Percentiles rank a stretch among this genome's conserved stretches.
These are phyloP conservation scores for Rhinogobius similis DNA, from an alignment of 2,113 vertebrate species.

Conservation along the genomic window DNA sequence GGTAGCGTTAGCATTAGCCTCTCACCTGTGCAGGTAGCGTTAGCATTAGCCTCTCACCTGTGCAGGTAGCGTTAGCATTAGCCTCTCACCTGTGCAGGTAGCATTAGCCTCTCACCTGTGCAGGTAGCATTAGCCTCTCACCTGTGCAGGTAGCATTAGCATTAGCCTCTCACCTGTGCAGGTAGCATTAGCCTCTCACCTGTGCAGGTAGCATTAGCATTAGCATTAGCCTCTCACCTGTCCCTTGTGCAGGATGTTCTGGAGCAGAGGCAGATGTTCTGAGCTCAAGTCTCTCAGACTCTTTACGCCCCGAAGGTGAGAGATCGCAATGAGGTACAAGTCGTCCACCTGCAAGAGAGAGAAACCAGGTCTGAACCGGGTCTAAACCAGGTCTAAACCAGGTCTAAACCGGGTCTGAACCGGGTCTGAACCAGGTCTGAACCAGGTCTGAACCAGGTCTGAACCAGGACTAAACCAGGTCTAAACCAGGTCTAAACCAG, in stretches of 20 bases:
- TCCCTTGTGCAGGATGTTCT: slow-evolving; percentile 84
- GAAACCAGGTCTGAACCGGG: not conserved
- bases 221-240: slow-evolving; percentile 74
- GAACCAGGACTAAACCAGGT: not conserved
- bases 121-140: too few species aligned
- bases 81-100: too few species aligned
- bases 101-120: too few species aligned
- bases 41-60: too few species aligned
- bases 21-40: too few species aligned
- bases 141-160: too few species aligned
- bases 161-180: too few species aligned
- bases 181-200: too few species aligned
- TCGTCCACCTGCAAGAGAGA: slow-evolving; percentile 81
- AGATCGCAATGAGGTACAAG: slow-evolving; percentile 91
- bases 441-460: not conserved
- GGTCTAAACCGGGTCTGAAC: not conserved
- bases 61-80: too few species aligned
- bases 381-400: not conserved
- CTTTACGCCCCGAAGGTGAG: slow-evolving; percentile 77
- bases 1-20: too few species aligned
- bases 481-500: too few species aligned
- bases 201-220: too few species aligned
- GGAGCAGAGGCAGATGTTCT: slow-evolving; percentile 86
- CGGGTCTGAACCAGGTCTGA: not conserved
- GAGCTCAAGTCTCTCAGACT: slow-evolving; percentile 87